Evolutionary conservation across 2,888 invertebrate species (phyloP).

Genomic region (Idaea aversata): DNA sequence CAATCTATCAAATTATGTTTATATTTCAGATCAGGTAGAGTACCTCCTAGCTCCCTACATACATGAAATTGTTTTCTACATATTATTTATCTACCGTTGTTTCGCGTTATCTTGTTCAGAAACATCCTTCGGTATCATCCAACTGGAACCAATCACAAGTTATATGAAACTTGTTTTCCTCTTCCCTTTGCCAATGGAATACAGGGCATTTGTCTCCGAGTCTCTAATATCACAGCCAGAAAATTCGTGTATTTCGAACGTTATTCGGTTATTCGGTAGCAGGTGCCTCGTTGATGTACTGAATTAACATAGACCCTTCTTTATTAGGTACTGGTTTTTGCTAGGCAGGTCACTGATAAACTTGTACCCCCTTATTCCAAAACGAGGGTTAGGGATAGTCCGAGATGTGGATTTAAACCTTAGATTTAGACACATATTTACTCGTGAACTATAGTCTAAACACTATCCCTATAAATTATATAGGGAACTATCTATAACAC

Average conservation of each 20-base stretch:
- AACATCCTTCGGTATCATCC: background rate
- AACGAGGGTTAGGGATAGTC: too few relatives aligned
- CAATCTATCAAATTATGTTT: too few relatives aligned
- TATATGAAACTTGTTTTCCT: background rate
- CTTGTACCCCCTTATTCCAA: background rate
- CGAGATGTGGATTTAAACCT: too few relatives aligned
- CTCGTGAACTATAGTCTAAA: too few relatives aligned
- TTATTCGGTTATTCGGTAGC: background rate
- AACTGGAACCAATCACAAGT: background rate
- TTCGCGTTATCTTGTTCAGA: background rate
- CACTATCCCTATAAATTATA: too few relatives aligned
- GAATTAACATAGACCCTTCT: background rate
- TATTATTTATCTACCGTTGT: background rate
- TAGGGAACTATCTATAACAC: too few relatives aligned
- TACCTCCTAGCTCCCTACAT: too few relatives aligned
- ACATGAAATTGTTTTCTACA: background rate
- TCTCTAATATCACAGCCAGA: background rate
- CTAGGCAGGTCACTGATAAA: background rate
- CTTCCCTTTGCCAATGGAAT: background rate
- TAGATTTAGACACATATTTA: too few relatives aligned
- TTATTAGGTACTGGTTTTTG: background rate
- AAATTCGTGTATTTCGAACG: background rate
- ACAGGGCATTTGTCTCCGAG: background rate
- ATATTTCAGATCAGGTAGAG: too few relatives aligned
- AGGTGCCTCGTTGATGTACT: background rate